Conservation (phyloP, 2,888 invertebrate species). For the Uloborus plumipes region DNA sequence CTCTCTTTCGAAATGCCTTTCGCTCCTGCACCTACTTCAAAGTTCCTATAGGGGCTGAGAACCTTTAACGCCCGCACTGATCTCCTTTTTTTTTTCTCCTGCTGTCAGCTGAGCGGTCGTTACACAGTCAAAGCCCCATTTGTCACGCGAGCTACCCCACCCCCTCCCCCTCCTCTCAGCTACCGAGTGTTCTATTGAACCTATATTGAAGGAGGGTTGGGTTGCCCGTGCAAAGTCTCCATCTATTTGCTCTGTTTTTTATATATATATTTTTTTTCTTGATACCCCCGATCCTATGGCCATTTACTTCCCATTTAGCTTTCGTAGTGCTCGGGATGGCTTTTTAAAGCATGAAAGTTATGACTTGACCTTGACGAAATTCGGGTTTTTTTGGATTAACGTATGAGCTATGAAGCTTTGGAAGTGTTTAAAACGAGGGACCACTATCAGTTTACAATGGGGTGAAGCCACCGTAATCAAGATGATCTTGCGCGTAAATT, state of each 20-base stretch:
- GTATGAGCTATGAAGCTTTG: no score
- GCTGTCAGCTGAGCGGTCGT: constrained; percentile 44
- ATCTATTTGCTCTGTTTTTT: constrained; percentile 37
- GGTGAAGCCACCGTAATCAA: no score
- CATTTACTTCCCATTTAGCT: constrained; percentile 49
- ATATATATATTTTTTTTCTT: background rate
- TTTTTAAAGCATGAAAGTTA: no score
- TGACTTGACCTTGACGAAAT: no score
- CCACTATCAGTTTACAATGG: no score
- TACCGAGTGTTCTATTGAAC: constrained; percentile 6
- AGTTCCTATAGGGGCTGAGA: constrained; percentile 17
- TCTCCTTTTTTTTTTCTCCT: constrained; percentile 17
- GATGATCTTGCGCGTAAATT: no score
- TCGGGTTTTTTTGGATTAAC: no score
- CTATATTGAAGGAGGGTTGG: constrained; percentile 22
- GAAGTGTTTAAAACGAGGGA: no score
- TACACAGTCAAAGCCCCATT: constrained; percentile 62
- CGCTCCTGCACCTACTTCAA: constrained; percentile 22
- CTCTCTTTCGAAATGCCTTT: constrained; percentile 50
- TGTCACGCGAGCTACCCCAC: constrained; percentile 51
- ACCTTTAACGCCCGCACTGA: constrained; percentile 51
- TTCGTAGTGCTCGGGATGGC: background rate
- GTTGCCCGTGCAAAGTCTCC: constrained; percentile 29
- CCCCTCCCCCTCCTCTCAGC: background rate
- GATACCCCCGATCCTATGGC: constrained; percentile 14